Evolutionary conservation across 2,797 vertebrate species (phyloP).

Genomic region (Coreius guichenoti): DNA sequence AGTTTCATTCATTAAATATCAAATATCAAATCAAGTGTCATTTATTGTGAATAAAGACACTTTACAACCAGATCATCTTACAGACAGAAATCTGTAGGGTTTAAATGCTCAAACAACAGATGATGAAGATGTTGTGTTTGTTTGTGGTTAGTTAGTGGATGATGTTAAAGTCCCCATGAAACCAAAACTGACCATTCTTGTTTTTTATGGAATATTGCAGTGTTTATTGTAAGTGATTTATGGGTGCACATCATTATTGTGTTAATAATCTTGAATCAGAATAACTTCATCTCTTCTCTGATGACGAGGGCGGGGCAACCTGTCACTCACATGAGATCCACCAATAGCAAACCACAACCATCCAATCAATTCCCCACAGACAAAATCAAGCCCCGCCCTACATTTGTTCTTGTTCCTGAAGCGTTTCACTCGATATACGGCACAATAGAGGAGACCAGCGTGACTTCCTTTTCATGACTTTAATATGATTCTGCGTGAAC

Average conservation of each 20-base stretch:
- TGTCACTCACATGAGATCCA: not conserved
- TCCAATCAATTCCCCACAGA: not conserved
- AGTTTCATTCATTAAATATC: not conserved
- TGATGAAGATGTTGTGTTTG: not conserved
- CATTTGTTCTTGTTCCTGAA: not conserved
- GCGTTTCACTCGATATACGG: not conserved
- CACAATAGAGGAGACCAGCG: not conserved
- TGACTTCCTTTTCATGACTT: fast-evolving
- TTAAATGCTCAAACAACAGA: not conserved
- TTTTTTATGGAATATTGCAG: too few relatives aligned
- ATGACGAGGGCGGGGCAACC: too few relatives aligned
- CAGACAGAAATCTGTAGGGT: not conserved
- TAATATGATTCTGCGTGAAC: not conserved
- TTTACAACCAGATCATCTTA: not conserved
- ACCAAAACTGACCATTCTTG: too few relatives aligned
- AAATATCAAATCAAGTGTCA: not conserved
- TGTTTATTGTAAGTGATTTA: too few relatives aligned
- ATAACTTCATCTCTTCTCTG: too few relatives aligned
- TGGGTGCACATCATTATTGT: too few relatives aligned
- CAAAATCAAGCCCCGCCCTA: not conserved
- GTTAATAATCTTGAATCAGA: too few relatives aligned
- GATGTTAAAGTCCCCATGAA: not conserved
- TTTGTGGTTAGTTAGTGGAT: not conserved
- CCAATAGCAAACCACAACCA: not conserved
- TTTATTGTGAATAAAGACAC: conserved; percentile 8